phyloP scores from a whole-genome alignment of 2,113 vertebrate species.

The Galeopterus variegatus region DNA sequence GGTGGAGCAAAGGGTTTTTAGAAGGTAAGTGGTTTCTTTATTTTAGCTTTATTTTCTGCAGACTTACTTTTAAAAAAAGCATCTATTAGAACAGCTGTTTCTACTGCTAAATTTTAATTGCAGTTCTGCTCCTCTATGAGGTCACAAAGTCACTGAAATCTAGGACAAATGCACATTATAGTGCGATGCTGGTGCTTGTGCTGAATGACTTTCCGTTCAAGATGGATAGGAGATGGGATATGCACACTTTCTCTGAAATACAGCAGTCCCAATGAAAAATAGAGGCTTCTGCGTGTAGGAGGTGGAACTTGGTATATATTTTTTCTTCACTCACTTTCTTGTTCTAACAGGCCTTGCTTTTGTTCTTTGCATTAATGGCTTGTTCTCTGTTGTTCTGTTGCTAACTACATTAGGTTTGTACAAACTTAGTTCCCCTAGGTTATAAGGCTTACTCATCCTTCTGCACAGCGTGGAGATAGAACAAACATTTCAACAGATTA shows the following conservation, averaged over 20 bases:
- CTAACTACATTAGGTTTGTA: slow-evolving; percentile 31
- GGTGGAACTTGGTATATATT: slow-evolving; percentile 50
- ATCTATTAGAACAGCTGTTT: slow-evolving; percentile 57
- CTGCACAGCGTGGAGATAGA: neutral
- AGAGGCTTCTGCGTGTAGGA: slow-evolving; percentile 37
- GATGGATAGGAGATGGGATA: neutral
- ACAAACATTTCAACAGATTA: slow-evolving; percentile 69
- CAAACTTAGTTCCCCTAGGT: slow-evolving; percentile 51
- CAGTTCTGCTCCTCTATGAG: slow-evolving; percentile 62
- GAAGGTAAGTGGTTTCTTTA: slow-evolving; percentile 66
- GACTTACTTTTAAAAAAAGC: slow-evolving; percentile 38
- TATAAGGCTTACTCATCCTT: slow-evolving; percentile 57
- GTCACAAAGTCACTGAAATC: slow-evolving; percentile 58
- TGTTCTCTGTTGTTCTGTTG: slow-evolving; percentile 47
- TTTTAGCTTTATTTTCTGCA: slow-evolving; percentile 63
- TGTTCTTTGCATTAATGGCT: neutral
- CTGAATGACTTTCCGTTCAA: slow-evolving; percentile 60
- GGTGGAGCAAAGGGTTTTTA: slow-evolving; percentile 60
- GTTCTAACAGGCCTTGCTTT: slow-evolving; percentile 60
- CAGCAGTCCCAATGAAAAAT: slow-evolving; percentile 38
- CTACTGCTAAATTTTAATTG: slow-evolving; percentile 60
- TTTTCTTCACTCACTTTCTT: slow-evolving; percentile 65
- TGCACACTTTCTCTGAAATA: slow-evolving; percentile 33
- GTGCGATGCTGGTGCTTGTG: slow-evolving; percentile 8
- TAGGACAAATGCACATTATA: slow-evolving; percentile 52